Base-by-base conservation (phyloP, 2,888 invertebrate species). In the Criorhina ranunculi region DNA sequence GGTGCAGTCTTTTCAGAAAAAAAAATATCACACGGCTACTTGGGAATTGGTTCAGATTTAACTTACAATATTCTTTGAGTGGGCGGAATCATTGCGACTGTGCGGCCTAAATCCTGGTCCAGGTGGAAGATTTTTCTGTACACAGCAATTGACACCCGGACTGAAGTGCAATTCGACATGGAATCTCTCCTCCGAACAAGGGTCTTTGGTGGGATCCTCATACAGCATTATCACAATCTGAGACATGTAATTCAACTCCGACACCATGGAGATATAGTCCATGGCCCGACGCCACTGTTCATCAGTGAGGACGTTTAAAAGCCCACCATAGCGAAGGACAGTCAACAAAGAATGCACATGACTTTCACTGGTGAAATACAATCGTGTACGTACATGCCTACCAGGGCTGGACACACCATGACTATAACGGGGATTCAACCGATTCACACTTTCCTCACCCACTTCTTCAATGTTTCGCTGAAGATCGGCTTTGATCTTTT, bases 81-180 rank as follows among this genome's bases (percentile, higher is more conserved):
- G 94, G 17, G 94, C 94, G 57, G 95, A 95, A 90, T 97, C 97
- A 90, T 97, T 97, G 33, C 98, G 94, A 62, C 97, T 96, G 91
- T 98, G 98, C 4, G 98, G 98, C 33, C 98, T 93, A 91, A 98
- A 98, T 29, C 98, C 98, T 7, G 98, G 98, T 0, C 98, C 98
- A 0, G 97, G 97, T 8, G 97, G 97, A 77, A 97, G 91, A 93
- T 98, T 98, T 91, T 98, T 98, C 91, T 98, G 97, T 17, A 98
- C 98, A 92, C 97, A 99, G 92, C 98, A 98, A 92, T 97, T 98
- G 5, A 97, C 98, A 77, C 99, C 99, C 0, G 99, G 99, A 92
- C 99, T 99, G 92, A 99, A 99, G 93, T 99, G 99, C 9, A 99
- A 93, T 92, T 99, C 99, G 62, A 99, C 98, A 91, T 99, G 99